Base-by-base conservation (phyloP, 2,113 vertebrate species). In the Indri indri region DNA sequence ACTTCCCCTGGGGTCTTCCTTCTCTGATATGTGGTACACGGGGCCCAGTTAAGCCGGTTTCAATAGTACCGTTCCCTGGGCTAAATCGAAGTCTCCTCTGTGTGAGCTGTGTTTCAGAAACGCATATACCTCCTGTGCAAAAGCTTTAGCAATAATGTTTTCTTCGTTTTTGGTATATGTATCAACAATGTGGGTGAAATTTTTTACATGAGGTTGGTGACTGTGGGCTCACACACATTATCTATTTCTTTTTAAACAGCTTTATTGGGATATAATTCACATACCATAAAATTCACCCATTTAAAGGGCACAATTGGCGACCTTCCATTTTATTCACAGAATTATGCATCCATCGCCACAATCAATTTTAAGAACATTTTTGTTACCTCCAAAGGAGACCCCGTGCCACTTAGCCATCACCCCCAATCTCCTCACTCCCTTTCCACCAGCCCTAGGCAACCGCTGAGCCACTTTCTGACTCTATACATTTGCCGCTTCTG, bases 161-260 rank as follows among this genome's bases (percentile, higher is more conserved):
- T 97, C 40, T 98, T 98, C 97, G 91, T 98, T 98, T 96, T 97
- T 89, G 88, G 96, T 97, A 94, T 92, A 76, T 85, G 45, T 98
- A 95, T 97, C 97, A 96, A 91, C 97, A 95, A 94, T 71, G 66
- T 47, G 8, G 52, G 50, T 68, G 63, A 97, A 77, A 30, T 54
- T 50, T 96, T 97, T 98, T 85, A 98, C 97, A 97, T 95, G 93
- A 97, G 96, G 63, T 95, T 98, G 94, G 82, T 95, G 83, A 79
- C 82, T 95, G 73, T 88, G 95, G 87, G 4, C 6, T 74, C 57
- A 65, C 73, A 66, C 17, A 23, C 34, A 11, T 68, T 54, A 34
- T 17, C n/a, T 80, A 10, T 40, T 90, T 90, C 30, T 50, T 80
- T 68, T 34, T 25, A 79, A 65, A 65, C 22, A 34, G 2, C n/a